Percentiles rank a stretch among this genome's conserved stretches.
phyloP scores from a whole-genome alignment of 2,113 vertebrate genomes.

The Chrysemys picta region DNA sequence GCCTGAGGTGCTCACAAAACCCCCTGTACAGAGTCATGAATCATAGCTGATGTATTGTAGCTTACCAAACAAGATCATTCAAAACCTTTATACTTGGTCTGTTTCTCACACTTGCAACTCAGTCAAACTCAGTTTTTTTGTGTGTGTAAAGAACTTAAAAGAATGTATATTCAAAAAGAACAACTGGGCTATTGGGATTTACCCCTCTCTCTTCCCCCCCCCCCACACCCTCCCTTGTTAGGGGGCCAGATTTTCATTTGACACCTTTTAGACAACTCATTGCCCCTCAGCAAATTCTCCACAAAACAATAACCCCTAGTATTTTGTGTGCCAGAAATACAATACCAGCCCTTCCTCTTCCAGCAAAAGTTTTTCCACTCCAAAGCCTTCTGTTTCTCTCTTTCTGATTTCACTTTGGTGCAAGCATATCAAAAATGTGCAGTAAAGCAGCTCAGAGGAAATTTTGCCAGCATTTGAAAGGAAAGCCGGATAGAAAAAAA shows the following conservation, averaged over 20 bases:
- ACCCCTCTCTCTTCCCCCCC: no score
- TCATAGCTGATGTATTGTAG: background rate
- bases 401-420: slow-evolving; percentile 22
- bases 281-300: background rate
- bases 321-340: slow-evolving; percentile 7
- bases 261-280: background rate
- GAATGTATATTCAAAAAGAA: background rate
- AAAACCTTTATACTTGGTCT: background rate
- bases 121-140: background rate
- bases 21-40: background rate
- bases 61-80: background rate
- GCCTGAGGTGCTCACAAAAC: background rate
- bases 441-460: background rate
- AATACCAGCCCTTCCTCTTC: background rate
- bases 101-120: background rate
- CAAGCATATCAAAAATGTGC: slow-evolving; percentile 27
- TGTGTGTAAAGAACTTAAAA: background rate
- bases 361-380: background rate
- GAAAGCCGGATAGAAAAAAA: background rate
- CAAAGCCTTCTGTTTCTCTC: slow-evolving; percentile 9
- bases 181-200: background rate
- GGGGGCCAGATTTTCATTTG: background rate
- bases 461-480: slow-evolving; percentile 18
- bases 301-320: background rate
- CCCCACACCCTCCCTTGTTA: background rate